Evolutionary conservation across 1,140 invertebrate genomes (phyloP).

Genomic region (Nephotettix cincticeps): DNA sequence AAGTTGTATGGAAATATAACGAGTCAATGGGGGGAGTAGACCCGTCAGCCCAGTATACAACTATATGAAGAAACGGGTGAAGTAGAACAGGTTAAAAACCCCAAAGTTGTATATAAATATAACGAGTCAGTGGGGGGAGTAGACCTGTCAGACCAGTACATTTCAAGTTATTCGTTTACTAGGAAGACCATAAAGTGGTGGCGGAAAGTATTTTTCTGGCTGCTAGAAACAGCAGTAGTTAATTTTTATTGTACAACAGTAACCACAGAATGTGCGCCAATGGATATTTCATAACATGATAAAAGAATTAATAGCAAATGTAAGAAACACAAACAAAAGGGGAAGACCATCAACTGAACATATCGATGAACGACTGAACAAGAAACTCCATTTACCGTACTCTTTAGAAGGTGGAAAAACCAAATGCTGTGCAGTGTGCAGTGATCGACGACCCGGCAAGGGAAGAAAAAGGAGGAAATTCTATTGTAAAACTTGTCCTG

Average conservation of each 20-base stretch:
- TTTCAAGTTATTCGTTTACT: not conserved
- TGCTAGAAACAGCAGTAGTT: conserved; percentile 1
- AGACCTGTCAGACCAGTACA: conserved; percentile 13
- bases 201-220: conserved; percentile 8
- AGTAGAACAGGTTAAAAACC: conserved; percentile 1
- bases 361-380: not conserved
- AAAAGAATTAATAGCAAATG: conserved; percentile 5
- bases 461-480: not conserved
- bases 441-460: not conserved
- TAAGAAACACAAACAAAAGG: not conserved
- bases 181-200: not conserved
- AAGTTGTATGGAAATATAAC: not conserved
- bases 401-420: not conserved
- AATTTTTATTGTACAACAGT: conserved; percentile 4
- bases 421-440: not conserved
- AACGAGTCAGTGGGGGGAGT: not conserved
- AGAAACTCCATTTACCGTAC: too few relatives aligned
- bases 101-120: not conserved
- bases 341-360: not conserved
- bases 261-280: not conserved
- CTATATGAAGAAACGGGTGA: too few relatives aligned
- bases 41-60: conserved; percentile 1
- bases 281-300: not conserved
- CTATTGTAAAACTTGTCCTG: conserved; percentile 21
- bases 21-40: not conserved